A percentile compares a stretch with the other conserved stretches of the same genome.
Conservation (phyloP, 2,797 vertebrate genomes). For the Knipowitschia caucasica region DNA sequence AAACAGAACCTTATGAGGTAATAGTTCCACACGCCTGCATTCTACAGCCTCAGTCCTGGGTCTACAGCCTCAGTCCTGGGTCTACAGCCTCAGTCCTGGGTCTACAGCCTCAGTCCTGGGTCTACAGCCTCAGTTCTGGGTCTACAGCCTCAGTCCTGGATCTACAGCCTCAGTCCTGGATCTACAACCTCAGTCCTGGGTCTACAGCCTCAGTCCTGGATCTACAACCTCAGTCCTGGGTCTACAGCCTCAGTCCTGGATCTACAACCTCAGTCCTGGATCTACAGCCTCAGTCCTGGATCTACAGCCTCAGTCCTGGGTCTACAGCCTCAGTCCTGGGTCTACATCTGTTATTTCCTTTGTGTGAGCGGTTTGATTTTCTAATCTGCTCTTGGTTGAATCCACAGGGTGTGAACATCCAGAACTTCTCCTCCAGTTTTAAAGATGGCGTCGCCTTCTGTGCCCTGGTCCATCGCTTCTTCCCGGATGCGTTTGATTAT, state of each 20-base stretch:
- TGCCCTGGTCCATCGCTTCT: constrained; percentile 94
- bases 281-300: background rate
- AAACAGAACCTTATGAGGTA: constrained; percentile 95
- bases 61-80: background rate
- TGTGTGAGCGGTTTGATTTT: too few relatives aligned
- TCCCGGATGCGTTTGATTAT: constrained; percentile 93
- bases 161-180: too few relatives aligned
- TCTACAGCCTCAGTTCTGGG: background rate
- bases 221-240: background rate
- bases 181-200: too few relatives aligned
- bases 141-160: background rate
- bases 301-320: background rate
- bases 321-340: background rate
- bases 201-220: background rate
- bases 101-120: background rate
- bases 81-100: background rate
- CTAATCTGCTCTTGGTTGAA: too few relatives aligned
- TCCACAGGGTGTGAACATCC: constrained; percentile 88
- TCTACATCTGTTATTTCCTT: constrained; percentile 11
- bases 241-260: background rate
- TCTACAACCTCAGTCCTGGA: background rate
- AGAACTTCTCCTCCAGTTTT: constrained; percentile 98
- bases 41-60: too few relatives aligned
- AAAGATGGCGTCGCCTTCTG: constrained; percentile 96
- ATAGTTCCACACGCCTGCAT: constrained; percentile 24